These are phyloP conservation scores for Anagyrus pseudococci DNA, from an alignment of 2,888 invertebrate genomes.

Conservation along the genomic window DNA sequence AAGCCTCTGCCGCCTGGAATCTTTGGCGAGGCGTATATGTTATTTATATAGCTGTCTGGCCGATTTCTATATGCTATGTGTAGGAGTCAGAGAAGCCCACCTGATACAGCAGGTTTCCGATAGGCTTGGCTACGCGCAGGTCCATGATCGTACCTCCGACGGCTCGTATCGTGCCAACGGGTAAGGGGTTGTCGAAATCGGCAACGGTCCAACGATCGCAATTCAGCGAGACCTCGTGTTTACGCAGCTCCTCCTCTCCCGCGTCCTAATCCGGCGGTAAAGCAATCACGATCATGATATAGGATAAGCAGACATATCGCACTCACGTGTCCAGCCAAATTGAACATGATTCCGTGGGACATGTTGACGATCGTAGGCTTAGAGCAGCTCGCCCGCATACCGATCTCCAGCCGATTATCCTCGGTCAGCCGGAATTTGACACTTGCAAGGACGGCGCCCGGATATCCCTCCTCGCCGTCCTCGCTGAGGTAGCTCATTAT, in stretches of 20 bases:
- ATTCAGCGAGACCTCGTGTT: slow-evolving; percentile 75
- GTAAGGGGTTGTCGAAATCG: slow-evolving; percentile 71
- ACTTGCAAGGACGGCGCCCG: slow-evolving; percentile 65
- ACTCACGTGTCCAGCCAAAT: slow-evolving; percentile 68
- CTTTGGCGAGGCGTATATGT: no score
- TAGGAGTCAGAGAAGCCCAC: no score
- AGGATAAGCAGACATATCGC: neutral
- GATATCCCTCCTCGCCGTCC: slow-evolving; percentile 69
- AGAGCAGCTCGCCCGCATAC: slow-evolving; percentile 65
- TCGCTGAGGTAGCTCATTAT: slow-evolving; percentile 64
- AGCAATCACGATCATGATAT: neutral
- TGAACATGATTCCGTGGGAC: slow-evolving; percentile 70
- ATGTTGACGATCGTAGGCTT: slow-evolving; percentile 68
- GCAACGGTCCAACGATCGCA: slow-evolving; percentile 78
- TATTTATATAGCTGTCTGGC: no score
- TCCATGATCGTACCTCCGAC: slow-evolving; percentile 80
- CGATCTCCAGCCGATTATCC: slow-evolving; percentile 64
- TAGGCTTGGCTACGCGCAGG: slow-evolving; percentile 70
- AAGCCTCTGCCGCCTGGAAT: slow-evolving; percentile 71
- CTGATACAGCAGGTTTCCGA: no score
- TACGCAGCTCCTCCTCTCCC: slow-evolving; percentile 69
- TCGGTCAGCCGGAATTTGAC: slow-evolving; percentile 64
- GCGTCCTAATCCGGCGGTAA: slow-evolving; percentile 62
- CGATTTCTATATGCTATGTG: slow-evolving; percentile 41
- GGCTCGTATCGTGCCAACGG: slow-evolving; percentile 73